Percentiles rank a stretch among this genome's conserved stretches.
These are phyloP conservation scores for Temnopleurus reevesii DNA, from an alignment of 53 echinoderm and acorn worm species.

Conservation along the genomic window DNA sequence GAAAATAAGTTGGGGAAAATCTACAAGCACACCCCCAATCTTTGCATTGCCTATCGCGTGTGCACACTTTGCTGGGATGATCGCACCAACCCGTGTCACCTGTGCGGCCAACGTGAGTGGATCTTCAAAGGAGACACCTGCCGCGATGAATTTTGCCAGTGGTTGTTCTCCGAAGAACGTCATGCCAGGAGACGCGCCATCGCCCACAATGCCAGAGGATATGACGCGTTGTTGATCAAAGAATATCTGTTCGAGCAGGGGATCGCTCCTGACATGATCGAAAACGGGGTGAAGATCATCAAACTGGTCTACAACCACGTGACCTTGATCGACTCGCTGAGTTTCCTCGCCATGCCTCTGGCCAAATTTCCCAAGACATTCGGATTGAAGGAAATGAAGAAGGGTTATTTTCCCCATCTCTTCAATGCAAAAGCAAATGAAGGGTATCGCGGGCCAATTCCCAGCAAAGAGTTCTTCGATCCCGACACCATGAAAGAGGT, in stretches of 20 bases:
- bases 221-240: too few relatives aligned
- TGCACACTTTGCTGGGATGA: neutral
- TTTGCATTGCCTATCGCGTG: neutral
- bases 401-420: conserved; percentile 63
- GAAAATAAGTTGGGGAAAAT: too few relatives aligned
- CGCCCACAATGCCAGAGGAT: too few relatives aligned
- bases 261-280: neutral
- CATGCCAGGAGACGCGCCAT: too few relatives aligned
- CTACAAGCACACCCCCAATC: too few relatives aligned
- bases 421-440: neutral
- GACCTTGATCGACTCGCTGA: conserved; percentile 18
- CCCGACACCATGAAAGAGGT: conserved; percentile 2
- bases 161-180: too few relatives aligned
- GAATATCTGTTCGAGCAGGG: too few relatives aligned
- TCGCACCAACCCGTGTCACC: neutral
- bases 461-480: neutral
- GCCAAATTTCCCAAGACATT: neutral
- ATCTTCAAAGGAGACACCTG: neutral
- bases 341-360: conserved; percentile 6
- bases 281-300: too few relatives aligned
- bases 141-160: too few relatives aligned
- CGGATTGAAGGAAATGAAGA: conserved; percentile 27
- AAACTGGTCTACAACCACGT: too few relatives aligned
- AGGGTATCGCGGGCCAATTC: neutral
- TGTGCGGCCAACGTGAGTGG: neutral